Conservation (phyloP, 2,888 invertebrate species). For the Seira musarum region DNA sequence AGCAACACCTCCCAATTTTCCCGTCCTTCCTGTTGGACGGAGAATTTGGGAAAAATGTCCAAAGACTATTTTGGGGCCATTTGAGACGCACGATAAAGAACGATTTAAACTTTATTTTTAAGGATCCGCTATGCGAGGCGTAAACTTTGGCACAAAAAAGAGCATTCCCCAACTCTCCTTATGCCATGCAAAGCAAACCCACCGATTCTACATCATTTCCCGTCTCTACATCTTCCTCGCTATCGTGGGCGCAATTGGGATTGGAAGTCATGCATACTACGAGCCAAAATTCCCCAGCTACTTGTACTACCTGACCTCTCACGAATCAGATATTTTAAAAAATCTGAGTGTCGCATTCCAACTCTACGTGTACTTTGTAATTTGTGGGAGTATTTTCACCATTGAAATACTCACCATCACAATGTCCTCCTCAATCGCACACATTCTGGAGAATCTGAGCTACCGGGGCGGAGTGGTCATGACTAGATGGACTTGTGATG, state of each 20-base stretch:
- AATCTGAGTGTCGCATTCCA: conserved; percentile 50
- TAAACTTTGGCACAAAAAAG: conserved; percentile 38
- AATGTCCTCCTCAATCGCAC: conserved; percentile 54
- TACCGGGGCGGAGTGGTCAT: conserved; percentile 60
- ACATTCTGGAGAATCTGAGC: conserved; percentile 58
- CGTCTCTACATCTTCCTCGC: conserved; percentile 44
- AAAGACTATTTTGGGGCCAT: too few species aligned
- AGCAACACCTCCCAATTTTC: neutral
- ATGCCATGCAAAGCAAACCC: conserved; percentile 50
- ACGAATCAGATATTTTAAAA: conserved; percentile 31
- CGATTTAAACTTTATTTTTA: too few species aligned
- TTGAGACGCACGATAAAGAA: too few species aligned
- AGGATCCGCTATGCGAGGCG: conserved; percentile 60
- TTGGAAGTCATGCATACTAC: conserved; percentile 44
- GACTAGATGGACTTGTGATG: conserved; percentile 59
- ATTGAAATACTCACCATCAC: conserved; percentile 50
- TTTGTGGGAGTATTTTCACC: conserved; percentile 55
- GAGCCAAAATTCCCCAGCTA: conserved; percentile 54
- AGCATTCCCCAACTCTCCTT: conserved; percentile 56
- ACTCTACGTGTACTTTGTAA: conserved; percentile 46
- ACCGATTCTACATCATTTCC: conserved; percentile 44
- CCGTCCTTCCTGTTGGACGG: too few species aligned
- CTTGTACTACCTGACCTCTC: conserved; percentile 37
- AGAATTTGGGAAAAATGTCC: too few species aligned
- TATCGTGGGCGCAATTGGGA: conserved; percentile 32